Conservation (phyloP, 2,113 vertebrate genomes). For the Rissa tridactyla region DNA sequence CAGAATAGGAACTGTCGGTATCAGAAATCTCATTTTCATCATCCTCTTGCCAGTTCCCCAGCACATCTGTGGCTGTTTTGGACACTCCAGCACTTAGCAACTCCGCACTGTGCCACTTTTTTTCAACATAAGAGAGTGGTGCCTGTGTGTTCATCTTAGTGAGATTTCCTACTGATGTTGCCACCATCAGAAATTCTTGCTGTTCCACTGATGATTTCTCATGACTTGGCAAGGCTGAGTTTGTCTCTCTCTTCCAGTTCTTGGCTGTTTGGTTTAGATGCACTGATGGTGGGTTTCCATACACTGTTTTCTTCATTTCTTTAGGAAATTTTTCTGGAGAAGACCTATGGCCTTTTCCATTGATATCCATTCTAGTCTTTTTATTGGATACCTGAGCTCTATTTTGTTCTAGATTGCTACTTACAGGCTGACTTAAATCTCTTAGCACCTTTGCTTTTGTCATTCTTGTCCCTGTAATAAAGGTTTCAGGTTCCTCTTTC, state of each 20-base stretch:
- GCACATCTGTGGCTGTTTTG: constrained; percentile 45
- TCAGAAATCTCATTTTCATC: constrained; percentile 79
- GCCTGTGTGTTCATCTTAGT: constrained; percentile 59
- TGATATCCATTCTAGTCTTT: constrained; percentile 14
- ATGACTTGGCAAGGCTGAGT: constrained; percentile 41
- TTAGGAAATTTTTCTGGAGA: constrained; percentile 32
- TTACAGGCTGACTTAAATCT: not conserved
- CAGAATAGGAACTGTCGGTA: constrained; percentile 87
- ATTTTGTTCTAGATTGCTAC: constrained; percentile 44
- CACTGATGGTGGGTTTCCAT: constrained; percentile 66
- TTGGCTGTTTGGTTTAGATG: constrained; percentile 58
- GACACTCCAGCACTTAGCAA: constrained; percentile 66
- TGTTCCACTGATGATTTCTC: constrained; percentile 55
- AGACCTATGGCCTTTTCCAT: not conserved
- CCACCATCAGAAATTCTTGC: constrained; percentile 60
- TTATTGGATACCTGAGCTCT: constrained; percentile 39
- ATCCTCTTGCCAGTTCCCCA: constrained; percentile 60
- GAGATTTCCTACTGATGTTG: constrained; percentile 80
- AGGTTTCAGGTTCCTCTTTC: constrained; percentile 24
- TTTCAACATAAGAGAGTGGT: constrained; percentile 17
- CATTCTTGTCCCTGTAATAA: constrained; percentile 37
- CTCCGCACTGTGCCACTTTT: constrained; percentile 82
- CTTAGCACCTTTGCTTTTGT: constrained; percentile 48
- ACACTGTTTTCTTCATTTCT: constrained; percentile 40
- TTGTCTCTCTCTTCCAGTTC: constrained; percentile 37